Percentiles rank a stretch among this genome's conserved stretches.
phyloP scores from a whole-genome alignment of 2,888 invertebrate species.

The Harpalus rubripes region DNA sequence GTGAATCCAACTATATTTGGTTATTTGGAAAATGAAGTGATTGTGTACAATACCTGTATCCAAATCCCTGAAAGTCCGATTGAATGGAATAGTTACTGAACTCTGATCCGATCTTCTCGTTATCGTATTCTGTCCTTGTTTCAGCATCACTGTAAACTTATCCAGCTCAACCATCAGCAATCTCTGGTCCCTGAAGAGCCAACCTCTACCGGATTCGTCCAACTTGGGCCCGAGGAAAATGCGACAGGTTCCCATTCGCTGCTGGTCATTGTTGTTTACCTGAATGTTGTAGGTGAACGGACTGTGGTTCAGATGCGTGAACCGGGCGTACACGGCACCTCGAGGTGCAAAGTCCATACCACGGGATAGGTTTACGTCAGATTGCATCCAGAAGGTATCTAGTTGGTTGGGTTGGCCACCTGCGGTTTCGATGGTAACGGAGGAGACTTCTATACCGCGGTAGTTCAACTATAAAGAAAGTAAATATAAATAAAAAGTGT shows the following conservation, averaged over 20 bases:
- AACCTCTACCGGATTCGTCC: conserved; percentile 82
- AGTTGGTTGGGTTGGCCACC: conserved; percentile 81
- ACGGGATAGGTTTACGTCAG: conserved; percentile 86
- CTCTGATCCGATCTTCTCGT: conserved; percentile 85
- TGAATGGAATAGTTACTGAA: conserved; percentile 90
- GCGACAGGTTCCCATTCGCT: conserved; percentile 82
- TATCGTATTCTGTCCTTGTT: conserved; percentile 84
- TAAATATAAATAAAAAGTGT: background rate
- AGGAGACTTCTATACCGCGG: conserved; percentile 82
- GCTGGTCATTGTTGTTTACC: conserved; percentile 75
- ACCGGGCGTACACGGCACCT: conserved; percentile 85
- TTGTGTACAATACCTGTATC: conserved; percentile 76
- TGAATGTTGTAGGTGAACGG: conserved; percentile 82
- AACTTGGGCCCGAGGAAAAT: conserved; percentile 84
- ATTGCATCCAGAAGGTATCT: conserved; percentile 89
- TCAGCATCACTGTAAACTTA: conserved; percentile 84
- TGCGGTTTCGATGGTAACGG: conserved; percentile 79
- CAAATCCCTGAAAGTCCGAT: conserved; percentile 87
- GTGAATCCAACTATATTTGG: no score
- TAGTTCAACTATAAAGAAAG: conserved; percentile 81
- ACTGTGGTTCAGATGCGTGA: conserved; percentile 89
- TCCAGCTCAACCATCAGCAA: conserved; percentile 86
- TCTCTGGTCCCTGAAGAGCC: conserved; percentile 83
- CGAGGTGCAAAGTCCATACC: conserved; percentile 91
- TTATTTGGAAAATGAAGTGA: no score